Percentiles rank a stretch among this genome's conserved stretches.
Conservation (phyloP, 64 coral and sea anemone species). For the Acropora yongei region DNA sequence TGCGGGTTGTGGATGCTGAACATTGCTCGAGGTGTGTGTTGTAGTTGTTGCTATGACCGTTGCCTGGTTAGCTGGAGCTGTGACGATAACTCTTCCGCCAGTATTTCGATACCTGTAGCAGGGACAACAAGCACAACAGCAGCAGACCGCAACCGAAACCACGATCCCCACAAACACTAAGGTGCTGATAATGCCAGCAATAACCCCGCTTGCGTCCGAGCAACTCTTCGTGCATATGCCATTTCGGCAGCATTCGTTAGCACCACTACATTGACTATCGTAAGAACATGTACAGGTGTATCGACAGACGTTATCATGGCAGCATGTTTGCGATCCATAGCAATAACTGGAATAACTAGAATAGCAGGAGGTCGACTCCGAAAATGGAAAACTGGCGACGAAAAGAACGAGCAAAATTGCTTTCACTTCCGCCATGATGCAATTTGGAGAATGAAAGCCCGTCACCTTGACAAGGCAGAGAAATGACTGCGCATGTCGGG, state of each 20-base stretch:
- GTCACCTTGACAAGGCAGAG: too few relatives aligned
- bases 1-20: neutral
- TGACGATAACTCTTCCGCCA: neutral
- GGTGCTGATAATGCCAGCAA: neutral
- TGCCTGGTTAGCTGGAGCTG: neutral
- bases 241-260: neutral
- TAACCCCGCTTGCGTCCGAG: neutral
- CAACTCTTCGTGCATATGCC: neutral
- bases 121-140: constrained; percentile 33
- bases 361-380: too few relatives aligned
- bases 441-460: too few relatives aligned
- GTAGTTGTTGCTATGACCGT: neutral
- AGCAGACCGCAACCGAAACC: neutral
- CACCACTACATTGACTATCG: neutral
- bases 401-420: too few relatives aligned
- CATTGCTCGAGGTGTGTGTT: neutral
- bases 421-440: too few relatives aligned
- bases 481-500: too few relatives aligned
- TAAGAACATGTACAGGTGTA: neutral
- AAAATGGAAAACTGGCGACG: too few relatives aligned
- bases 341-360: too few relatives aligned
- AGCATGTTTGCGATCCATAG: too few relatives aligned
- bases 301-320: too few relatives aligned
- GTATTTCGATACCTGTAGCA: constrained; percentile 3
- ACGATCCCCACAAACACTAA: neutral